These are phyloP conservation scores for Leptobrachium leishanense DNA, from an alignment of 2,113 vertebrate species.

Conservation along the genomic window DNA sequence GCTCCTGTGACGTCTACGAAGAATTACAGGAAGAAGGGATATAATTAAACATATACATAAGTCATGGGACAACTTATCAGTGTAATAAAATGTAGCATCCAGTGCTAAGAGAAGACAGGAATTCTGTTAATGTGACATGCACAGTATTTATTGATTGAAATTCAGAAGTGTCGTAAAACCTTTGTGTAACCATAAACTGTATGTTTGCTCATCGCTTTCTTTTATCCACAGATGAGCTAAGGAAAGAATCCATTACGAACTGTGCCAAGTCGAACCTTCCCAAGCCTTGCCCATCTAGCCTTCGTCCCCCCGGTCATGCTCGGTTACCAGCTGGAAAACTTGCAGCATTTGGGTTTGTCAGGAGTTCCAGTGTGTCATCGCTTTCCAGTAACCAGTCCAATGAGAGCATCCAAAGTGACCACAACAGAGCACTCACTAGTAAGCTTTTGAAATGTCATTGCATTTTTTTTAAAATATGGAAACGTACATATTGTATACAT, in stretches of 20 bases:
- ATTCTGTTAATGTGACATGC: too few species aligned
- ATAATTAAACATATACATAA: too few species aligned
- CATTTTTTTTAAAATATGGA: too few species aligned
- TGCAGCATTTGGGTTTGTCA: constrained; percentile 80
- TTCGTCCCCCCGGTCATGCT: constrained; percentile 88
- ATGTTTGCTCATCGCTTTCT: background rate
- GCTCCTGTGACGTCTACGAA: too few species aligned
- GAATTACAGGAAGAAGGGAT: too few species aligned
- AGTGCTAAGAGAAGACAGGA: too few species aligned
- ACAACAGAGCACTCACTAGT: constrained; percentile 72
- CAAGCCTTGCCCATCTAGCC: constrained; percentile 82
- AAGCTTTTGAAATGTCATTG: constrained; percentile 61
- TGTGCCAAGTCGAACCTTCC: constrained; percentile 74
- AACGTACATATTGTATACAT: too few species aligned
- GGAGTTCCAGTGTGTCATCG: constrained; percentile 85
- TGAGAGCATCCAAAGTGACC: constrained; percentile 78
- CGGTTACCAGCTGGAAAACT: constrained; percentile 82
- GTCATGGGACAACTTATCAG: too few species aligned
- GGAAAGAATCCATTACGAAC: constrained; percentile 69
- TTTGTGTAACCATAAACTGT: too few species aligned
- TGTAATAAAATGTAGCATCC: too few species aligned
- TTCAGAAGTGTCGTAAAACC: too few species aligned
- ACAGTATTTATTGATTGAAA: too few species aligned
- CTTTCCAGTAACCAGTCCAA: constrained; percentile 84
- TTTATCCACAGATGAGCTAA: constrained; percentile 71